Evolutionary conservation across 2,888 invertebrate genomes (phyloP), one percentile per base, ranked within the genome.

Genomic region (Pyrochroa serraticornis): DNA sequence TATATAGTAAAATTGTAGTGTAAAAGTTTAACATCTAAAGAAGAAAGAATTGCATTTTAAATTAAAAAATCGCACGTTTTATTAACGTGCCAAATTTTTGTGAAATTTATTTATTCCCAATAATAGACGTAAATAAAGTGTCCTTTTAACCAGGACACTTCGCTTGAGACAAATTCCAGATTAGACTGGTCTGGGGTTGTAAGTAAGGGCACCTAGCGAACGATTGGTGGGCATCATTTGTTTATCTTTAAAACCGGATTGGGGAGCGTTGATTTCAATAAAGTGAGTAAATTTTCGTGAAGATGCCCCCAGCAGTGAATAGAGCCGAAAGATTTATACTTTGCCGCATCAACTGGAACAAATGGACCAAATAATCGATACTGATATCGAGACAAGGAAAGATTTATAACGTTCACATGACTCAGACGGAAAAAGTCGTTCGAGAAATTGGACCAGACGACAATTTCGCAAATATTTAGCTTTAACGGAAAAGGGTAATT

Each of bases 351-450:
- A 74, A 70, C 72, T 70, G 71, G 70, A 76, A 78, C 74, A 75
- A 78, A 78, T 77, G 77, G 77, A 69, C 73, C 77, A 74, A 74
- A 72, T 77, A 78, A 78, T 78, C 78, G 77, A 77, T 78, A 77
- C 75, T 76, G 78, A 77, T 77, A 76, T 72, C 71, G 67, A 67
- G 71, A 73, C 71, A 71, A 67, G 67, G 67, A 66, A 65, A 75
- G 75, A 76, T 76, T 75, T 75, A 76, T 75, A 60, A 66, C 68
- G 41, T 55, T 66, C 71, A 70, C 71, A 70, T 71, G 70, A 70
- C 60, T 48, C 42, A 55, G 53, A 47, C 46, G 37, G 53, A 48
- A 55, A 43, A 36, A 42, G 48, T 58, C 57, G 55, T 54, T 63
- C 52, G 50, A 50, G 58, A 65, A 56, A 55, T 56, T n/a, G 7